These are phyloP conservation scores for Aptenodytes patagonicus DNA, from an alignment of 2,113 vertebrate genomes.

Conservation along the genomic window DNA sequence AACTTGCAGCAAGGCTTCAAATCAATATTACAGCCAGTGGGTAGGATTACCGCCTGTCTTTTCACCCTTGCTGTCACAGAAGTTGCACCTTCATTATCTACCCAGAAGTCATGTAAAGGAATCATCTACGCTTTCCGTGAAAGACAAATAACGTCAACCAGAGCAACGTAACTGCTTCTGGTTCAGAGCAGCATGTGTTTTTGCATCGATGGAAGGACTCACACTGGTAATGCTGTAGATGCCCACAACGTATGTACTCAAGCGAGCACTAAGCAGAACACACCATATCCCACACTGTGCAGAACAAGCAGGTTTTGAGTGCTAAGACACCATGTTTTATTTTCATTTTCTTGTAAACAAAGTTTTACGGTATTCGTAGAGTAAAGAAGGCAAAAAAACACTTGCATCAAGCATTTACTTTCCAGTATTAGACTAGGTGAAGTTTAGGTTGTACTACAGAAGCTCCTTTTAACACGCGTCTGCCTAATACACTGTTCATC, in stretches of 20 bases:
- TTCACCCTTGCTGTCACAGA: not conserved
- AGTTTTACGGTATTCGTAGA: accelerated
- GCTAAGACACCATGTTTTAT: not conserved
- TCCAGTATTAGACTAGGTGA: not conserved
- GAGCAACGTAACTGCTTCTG: accelerated
- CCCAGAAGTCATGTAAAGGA: accelerated
- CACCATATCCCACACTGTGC: accelerated
- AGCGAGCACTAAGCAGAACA: not conserved
- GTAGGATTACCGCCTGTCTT: accelerated
- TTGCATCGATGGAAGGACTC: accelerated
- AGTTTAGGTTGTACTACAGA: not conserved
- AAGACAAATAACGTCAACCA: accelerated
- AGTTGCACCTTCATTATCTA: not conserved
- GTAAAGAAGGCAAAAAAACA: not conserved
- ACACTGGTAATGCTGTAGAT: accelerated
- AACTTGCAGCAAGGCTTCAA: not conserved
- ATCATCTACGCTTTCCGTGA: accelerated
- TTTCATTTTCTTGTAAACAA: not conserved
- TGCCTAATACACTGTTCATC: accelerated
- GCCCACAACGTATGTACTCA: accelerated
- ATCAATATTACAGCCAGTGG: accelerated
- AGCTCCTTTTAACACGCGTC: accelerated
- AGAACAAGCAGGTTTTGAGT: accelerated
- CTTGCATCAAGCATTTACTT: too few relatives aligned
- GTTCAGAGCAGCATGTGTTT: accelerated